A percentile compares a stretch with the other conserved stretches of the same genome.
Conservation (phyloP, 1,140 invertebrate genomes). For the Galleria mellonella region DNA sequence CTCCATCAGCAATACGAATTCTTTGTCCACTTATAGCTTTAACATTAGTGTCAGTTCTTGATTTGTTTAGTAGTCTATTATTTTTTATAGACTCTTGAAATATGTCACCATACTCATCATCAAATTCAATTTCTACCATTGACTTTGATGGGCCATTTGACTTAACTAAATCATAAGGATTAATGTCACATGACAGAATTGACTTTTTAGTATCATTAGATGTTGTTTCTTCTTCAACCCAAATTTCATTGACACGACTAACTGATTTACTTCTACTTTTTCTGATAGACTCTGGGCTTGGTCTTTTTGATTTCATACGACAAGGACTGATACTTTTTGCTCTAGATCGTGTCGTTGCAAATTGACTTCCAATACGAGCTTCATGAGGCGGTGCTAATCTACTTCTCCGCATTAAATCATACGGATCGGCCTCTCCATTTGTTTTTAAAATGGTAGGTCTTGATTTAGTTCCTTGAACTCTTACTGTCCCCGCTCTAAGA, state of each 20-base stretch:
- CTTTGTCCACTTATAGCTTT: conserved; percentile 76
- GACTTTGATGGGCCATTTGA: conserved; percentile 49
- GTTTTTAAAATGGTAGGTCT: conserved; percentile 77
- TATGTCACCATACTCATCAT: conserved; percentile 56
- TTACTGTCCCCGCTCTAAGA: conserved; percentile 76
- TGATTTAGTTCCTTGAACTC: conserved; percentile 75
- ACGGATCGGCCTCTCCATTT: conserved; percentile 79
- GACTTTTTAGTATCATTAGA: conserved; percentile 77
- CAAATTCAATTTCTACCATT: conserved; percentile 55
- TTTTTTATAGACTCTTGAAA: conserved; percentile 50
- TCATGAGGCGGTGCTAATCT: conserved; percentile 79
- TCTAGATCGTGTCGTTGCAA: conserved; percentile 69
- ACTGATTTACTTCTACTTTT: conserved; percentile 69
- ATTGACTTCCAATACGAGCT: conserved; percentile 69
- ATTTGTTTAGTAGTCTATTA: conserved; percentile 30
- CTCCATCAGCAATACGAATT: conserved; percentile 72
- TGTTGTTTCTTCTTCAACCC: conserved; percentile 67
- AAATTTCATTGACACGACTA: conserved; percentile 64
- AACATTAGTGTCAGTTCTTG: conserved; percentile 67
- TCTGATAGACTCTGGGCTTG: conserved; percentile 56
- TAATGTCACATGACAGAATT: conserved; percentile 89
- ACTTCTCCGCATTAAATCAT: conserved; percentile 86
- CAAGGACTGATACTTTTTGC: conserved; percentile 78
- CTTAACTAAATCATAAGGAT: conserved; percentile 87
- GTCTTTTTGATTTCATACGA: conserved; percentile 62